Conservation (phyloP, 2,888 invertebrate genomes). For the Atrina japonica region DNA sequence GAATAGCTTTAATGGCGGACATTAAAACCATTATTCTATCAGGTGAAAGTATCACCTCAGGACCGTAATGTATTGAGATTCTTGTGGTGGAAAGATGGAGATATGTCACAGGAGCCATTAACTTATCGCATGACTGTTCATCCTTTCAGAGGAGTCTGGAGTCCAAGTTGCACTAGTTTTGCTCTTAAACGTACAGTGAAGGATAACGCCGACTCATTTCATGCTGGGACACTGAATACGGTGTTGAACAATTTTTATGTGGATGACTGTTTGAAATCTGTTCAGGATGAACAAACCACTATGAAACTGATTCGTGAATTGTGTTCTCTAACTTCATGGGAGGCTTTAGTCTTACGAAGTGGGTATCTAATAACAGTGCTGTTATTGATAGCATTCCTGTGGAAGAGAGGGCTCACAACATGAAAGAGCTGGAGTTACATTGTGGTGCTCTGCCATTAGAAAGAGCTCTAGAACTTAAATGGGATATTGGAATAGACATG, state of each 20-base stretch:
- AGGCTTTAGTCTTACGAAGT: neutral
- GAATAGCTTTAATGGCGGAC: no score
- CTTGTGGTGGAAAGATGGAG: no score
- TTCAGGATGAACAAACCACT: neutral
- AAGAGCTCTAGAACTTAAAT: constrained; percentile 51
- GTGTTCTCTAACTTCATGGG: neutral
- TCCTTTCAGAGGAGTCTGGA: constrained; percentile 21
- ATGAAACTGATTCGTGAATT: neutral
- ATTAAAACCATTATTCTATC: no score
- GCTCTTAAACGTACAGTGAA: constrained; percentile 16
- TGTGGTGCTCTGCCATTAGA: neutral
- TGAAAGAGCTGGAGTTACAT: neutral
- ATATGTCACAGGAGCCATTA: constrained; percentile 4
- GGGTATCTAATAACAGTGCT: neutral
- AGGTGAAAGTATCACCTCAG: no score
- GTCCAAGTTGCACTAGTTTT: constrained; percentile 26
- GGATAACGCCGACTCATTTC: neutral
- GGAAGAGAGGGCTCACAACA: neutral
- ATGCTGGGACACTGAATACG: constrained; percentile 3
- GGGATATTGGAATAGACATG: constrained; percentile 48
- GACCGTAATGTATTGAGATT: no score
- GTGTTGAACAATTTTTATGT: constrained; percentile 36
- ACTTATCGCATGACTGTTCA: constrained; percentile 29
- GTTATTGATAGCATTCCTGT: neutral
- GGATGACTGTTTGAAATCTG: constrained; percentile 35